Percentiles rank a stretch among this genome's conserved stretches.
phyloP scores from a whole-genome alignment of 2,888 invertebrate species.

The Campaea margaritaria region DNA sequence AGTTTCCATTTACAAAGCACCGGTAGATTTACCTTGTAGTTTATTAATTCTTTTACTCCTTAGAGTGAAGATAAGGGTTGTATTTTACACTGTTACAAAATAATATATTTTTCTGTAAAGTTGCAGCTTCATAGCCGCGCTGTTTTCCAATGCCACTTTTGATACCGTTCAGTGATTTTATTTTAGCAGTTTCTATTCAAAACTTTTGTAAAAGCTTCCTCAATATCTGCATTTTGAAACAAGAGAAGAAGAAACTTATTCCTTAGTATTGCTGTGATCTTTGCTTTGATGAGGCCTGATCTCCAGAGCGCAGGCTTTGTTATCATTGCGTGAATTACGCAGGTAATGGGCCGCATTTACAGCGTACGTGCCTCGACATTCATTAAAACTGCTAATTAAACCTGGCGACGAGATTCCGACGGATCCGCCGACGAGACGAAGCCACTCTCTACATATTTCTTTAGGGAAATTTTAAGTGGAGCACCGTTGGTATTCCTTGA shows the following conservation, averaged over 20 bases:
- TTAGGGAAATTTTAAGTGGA: constrained; percentile 60
- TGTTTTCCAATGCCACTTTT: neutral
- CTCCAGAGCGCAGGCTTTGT: constrained; percentile 57
- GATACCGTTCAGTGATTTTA: neutral
- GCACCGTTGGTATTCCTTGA: constrained; percentile 49
- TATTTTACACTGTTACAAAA: neutral
- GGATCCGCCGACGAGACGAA: constrained; percentile 61
- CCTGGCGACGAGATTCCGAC: constrained; percentile 70
- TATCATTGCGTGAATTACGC: constrained; percentile 79
- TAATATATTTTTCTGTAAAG: neutral
- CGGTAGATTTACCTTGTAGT: constrained; percentile 30
- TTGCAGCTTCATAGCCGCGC: neutral
- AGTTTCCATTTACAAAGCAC: constrained; percentile 40
- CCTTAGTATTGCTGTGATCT: constrained; percentile 35
- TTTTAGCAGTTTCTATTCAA: constrained; percentile 1
- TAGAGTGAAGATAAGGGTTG: neutral
- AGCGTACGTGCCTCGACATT: constrained; percentile 81
- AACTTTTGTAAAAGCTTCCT: neutral
- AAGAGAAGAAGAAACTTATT: constrained; percentile 1
- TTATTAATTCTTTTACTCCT: constrained; percentile 24
- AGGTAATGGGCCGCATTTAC: constrained; percentile 80
- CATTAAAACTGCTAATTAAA: constrained; percentile 81
- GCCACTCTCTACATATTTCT: constrained; percentile 64
- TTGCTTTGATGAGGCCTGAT: constrained; percentile 34
- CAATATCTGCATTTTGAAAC: neutral